A percentile compares a stretch with the other conserved stretches of the same genome.
phyloP scores from a whole-genome alignment of 2,113 vertebrate species.

The Toxostoma redivivum region DNA sequence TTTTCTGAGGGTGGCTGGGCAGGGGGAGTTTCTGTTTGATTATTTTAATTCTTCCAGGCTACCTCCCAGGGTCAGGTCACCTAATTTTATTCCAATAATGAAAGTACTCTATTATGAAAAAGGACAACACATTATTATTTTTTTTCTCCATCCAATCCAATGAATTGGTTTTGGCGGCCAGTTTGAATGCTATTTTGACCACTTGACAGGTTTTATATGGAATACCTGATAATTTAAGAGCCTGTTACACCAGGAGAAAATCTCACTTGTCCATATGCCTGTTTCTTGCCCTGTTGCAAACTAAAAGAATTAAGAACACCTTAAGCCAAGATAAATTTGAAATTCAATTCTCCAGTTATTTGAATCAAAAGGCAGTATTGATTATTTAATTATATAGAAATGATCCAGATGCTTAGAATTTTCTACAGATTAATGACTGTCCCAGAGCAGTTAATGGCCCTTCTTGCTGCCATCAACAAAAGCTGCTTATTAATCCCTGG shows the following conservation, averaged over 20 bases:
- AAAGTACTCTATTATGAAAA: not conserved
- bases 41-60: not conserved
- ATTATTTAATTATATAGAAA: slow-evolving; percentile 41
- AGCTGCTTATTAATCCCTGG: slow-evolving; percentile 44
- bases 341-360: not conserved
- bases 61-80: not conserved
- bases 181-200: not conserved
- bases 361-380: slow-evolving; percentile 41
- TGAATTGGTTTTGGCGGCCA: not conserved
- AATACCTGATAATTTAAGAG: not conserved
- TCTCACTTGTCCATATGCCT: rapidly evolving
- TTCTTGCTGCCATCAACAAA: slow-evolving; percentile 9
- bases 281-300: not conserved
- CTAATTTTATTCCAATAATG: not conserved
- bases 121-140: not conserved
- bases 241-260: not conserved
- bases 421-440: slow-evolving; percentile 42
- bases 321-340: slow-evolving; percentile 7
- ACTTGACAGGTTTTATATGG: not conserved
- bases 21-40: not conserved
- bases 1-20: not conserved
- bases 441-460: slow-evolving; percentile 20
- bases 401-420: slow-evolving; percentile 18
- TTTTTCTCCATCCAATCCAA: not conserved
- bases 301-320: not conserved